Conservation (phyloP, 2,113 vertebrate genomes). For the Lagopus leucura region DNA sequence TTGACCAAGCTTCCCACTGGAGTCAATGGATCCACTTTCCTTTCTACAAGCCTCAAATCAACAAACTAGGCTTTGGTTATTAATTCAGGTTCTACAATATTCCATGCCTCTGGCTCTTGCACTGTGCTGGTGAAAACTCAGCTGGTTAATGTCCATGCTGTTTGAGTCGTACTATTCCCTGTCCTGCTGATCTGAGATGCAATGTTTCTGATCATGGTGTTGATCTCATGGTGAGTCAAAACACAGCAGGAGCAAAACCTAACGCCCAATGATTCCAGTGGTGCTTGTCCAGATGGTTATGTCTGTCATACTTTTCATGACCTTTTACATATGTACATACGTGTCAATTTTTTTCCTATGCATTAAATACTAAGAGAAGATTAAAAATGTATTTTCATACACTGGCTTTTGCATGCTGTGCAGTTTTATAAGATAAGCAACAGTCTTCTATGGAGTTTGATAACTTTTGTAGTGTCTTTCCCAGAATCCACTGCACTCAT, state of each 20-base stretch:
- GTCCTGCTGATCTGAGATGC: not conserved
- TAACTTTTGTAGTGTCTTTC: not conserved
- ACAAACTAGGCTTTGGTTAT: not conserved
- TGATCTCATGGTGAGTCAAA: not conserved
- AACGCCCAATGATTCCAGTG: not conserved
- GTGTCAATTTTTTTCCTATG: not conserved
- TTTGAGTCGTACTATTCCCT: not conserved
- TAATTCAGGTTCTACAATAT: not conserved
- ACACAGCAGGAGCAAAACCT: not conserved
- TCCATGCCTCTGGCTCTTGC: not conserved
- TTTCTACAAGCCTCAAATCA: slow-evolving; percentile 3
- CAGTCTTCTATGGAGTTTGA: not conserved
- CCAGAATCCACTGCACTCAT: not conserved
- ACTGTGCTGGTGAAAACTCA: not conserved
- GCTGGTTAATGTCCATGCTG: not conserved
- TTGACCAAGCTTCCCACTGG: not conserved
- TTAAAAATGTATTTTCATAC: not conserved
- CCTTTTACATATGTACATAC: not conserved
- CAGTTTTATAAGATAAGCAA: not conserved
- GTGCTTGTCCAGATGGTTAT: not conserved
- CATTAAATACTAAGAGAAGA: not conserved
- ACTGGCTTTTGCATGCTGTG: not conserved
- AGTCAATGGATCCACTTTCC: not conserved
- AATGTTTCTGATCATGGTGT: not conserved
- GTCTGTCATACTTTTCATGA: not conserved